These are phyloP conservation scores for Takifugu bimaculatus DNA, from an alignment of 2,113 vertebrate species.

Conservation along the genomic window DNA sequence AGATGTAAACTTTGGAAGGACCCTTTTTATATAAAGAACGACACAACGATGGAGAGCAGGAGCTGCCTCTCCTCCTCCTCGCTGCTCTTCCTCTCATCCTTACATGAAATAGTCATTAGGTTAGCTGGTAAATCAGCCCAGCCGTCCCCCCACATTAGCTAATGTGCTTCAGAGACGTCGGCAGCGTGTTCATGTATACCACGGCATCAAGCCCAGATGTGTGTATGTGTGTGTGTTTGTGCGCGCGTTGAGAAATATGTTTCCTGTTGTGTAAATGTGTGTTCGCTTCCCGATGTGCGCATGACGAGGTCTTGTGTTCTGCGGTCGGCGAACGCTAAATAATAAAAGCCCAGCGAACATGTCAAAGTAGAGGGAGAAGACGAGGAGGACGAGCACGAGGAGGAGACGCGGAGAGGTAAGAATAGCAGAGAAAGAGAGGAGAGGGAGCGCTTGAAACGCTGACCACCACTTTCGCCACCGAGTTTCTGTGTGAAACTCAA, in stretches of 20 bases:
- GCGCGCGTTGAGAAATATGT: not conserved
- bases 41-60: not conserved
- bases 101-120: constrained; percentile 73
- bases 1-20: not conserved
- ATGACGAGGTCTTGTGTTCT: constrained; percentile 55
- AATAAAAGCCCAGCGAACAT: constrained; percentile 55
- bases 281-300: constrained; percentile 28
- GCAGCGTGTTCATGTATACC: constrained; percentile 38
- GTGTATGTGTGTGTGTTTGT: constrained; percentile 2
- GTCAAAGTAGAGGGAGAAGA: constrained; percentile 22
- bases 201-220: constrained; percentile 14
- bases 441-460: too few species aligned
- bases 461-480: not conserved
- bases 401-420: constrained; percentile 5
- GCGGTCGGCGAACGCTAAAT: constrained; percentile 64
- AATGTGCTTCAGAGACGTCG: constrained; percentile 58
- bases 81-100: constrained; percentile 41
- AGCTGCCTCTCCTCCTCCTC: constrained; percentile 23
- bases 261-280: constrained; percentile 17
- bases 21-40: not conserved
- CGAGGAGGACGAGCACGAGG: constrained; percentile 22
- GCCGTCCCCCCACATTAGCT: constrained; percentile 64
- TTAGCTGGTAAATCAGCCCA: constrained; percentile 57
- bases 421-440: constrained; percentile 13
- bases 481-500: constrained; percentile 1